A percentile compares a stretch with the other conserved stretches of the same genome.
phyloP scores from a whole-genome alignment of 1,140 invertebrate species.

The Trigoniulus corallinus region DNA sequence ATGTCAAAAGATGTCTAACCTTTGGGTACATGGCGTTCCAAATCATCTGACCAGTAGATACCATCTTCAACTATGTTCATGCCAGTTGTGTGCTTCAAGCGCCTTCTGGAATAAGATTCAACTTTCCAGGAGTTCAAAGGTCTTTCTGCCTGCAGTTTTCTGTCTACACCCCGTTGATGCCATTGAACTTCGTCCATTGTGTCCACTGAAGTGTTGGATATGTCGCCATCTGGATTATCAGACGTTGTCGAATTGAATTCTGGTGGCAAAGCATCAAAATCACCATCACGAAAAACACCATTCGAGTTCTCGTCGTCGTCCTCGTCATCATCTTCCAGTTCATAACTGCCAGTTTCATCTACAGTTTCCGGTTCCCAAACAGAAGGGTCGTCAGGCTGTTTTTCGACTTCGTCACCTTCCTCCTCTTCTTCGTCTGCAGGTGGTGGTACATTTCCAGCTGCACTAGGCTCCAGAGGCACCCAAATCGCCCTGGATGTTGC shows the following conservation, averaged over 20 bases:
- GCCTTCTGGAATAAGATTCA: too few relatives aligned
- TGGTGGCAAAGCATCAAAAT: slow-evolving; percentile 15
- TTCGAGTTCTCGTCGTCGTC: slow-evolving; percentile 10
- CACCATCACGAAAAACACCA: slow-evolving; percentile 13
- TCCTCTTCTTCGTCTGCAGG: too few relatives aligned
- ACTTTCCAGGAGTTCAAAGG: not conserved
- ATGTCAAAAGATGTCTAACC: slow-evolving; percentile 4
- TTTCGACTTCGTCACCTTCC: too few relatives aligned
- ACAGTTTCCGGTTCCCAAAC: too few relatives aligned
- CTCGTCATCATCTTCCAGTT: slow-evolving; percentile 12
- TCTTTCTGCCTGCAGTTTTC: not conserved
- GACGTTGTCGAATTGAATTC: slow-evolving; percentile 11
- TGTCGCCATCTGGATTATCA: not conserved
- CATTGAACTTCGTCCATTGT: not conserved
- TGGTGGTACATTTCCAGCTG: too few relatives aligned
- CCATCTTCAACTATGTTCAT: slow-evolving; percentile 13
- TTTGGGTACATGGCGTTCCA: slow-evolving; percentile 10
- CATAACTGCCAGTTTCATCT: slow-evolving; percentile 10
- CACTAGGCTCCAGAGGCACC: too few relatives aligned
- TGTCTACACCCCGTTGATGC: not conserved
- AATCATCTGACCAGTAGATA: slow-evolving; percentile 13
- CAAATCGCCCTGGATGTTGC: too few relatives aligned
- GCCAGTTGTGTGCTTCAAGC: slow-evolving; percentile 2
- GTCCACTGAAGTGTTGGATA: not conserved
- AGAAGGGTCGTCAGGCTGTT: too few relatives aligned